phyloP scores from a whole-genome alignment of 1,140 invertebrate genomes.

The Glossosoma conforme region DNA sequence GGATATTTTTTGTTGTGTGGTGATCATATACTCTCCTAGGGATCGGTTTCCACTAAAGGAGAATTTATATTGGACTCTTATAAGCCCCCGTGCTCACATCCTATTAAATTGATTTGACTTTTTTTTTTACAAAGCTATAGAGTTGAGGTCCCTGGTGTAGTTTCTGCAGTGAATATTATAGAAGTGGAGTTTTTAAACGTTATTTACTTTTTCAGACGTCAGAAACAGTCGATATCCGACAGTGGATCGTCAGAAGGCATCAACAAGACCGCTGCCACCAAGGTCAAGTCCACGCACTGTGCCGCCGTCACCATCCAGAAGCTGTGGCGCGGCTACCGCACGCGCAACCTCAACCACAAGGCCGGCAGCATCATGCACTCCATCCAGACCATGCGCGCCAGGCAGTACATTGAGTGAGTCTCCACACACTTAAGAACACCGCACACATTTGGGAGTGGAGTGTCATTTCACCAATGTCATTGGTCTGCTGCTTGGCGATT shows the following conservation, averaged over 20 bases:
- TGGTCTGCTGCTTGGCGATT: no score
- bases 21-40: no score
- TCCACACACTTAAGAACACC: no score
- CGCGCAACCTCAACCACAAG: conserved; percentile 70
- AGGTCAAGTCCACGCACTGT: conserved; percentile 42
- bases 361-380: conserved; percentile 68
- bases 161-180: neutral
- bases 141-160: no score
- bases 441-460: no score
- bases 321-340: conserved; percentile 82
- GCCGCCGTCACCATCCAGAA: conserved; percentile 81
- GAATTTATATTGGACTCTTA: no score
- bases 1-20: no score
- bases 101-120: no score
- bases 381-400: conserved; percentile 71
- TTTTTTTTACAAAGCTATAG: no score
- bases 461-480: no score
- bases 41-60: no score
- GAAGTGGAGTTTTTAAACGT: conserved; percentile 3
- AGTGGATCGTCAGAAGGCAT: conserved; percentile 27
- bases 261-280: conserved; percentile 40
- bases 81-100: no score
- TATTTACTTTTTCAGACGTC: conserved; percentile 21
- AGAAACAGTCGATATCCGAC: conserved; percentile 30
- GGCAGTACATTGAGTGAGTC: conserved; percentile 83